Evolutionary conservation across 2,113 vertebrate species (phyloP), one percentile per base, ranked within the genome.

Genomic region (Pomatostomus ruficeps): DNA sequence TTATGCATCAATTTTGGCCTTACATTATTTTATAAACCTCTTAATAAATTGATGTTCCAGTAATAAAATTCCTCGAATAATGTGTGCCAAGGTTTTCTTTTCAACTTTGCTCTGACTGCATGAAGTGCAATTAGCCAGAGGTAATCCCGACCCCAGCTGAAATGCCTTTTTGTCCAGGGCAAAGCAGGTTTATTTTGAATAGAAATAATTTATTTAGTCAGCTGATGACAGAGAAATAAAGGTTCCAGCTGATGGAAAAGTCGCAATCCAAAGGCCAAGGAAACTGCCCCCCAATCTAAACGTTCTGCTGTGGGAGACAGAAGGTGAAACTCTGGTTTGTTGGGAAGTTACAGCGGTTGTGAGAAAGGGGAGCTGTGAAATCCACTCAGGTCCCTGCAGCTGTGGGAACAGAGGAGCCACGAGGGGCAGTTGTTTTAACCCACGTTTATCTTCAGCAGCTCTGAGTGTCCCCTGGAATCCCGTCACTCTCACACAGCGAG

Each of bases 401-500:
- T 40, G 42, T 6, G 21, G 54, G 43, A 43, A 28, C 4, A 66
- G 52, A 17, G 62, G 12, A 76, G 54, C 26, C 63, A 38, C 36
- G 13, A 74, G 28, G 7, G 36, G 42, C 21, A 8, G 15, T 3
- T 38, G 14, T 67, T 57, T 49, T 8, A 77, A 13, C 26, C 8
- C 14, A 0, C 5, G 4, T 16, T 42, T 52, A 20, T 31, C 67
- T 52, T 12, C 18, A 18, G 31, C 4, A 79, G 78, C 2, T 85
- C 35, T 5, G 25, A 36, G 45, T 9, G 20, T 17, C n/a, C 9
- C 1, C 0, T 4, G 19, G 58, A 79, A 36, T 52, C 3, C 2
- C 11, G 18, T 3, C 28, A n/a, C 0, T 71, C 8, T 2, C 17
- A 46, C 2, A 12, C 2, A 1, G 8, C 33, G n/a, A 45, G 25